phyloP scores from a whole-genome alignment of 2,113 vertebrate genomes.

The Enhydra lutris region DNA sequence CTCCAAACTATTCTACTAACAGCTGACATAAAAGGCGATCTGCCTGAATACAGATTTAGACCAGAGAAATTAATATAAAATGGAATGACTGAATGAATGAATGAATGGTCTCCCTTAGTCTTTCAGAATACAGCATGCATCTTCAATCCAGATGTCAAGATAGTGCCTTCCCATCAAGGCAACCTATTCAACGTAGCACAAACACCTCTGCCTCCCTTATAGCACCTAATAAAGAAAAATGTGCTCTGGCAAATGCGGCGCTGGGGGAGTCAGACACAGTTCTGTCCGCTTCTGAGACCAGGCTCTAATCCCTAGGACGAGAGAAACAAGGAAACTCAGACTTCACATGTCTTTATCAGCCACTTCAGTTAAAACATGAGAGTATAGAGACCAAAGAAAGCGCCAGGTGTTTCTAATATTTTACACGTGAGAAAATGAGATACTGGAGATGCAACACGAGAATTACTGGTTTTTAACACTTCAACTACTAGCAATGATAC shows the following conservation, averaged over 20 bases:
- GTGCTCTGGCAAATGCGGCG: not conserved
- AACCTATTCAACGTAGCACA: not conserved
- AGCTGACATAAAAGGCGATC: not conserved
- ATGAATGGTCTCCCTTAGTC: not conserved
- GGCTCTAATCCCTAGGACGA: not conserved
- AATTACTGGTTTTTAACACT: not conserved
- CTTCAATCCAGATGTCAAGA: not conserved
- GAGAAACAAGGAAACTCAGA: not conserved
- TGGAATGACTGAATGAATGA: not conserved
- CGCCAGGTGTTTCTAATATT: not conserved
- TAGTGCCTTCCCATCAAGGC: not conserved
- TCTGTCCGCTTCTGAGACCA: not conserved
- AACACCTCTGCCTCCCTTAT: not conserved
- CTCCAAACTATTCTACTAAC: not conserved
- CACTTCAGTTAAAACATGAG: not conserved
- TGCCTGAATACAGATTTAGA: not conserved
- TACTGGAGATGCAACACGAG: not conserved
- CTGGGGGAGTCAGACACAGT: not conserved
- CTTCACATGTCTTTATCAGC: not conserved
- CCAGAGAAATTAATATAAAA: not conserved
- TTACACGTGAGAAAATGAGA: not conserved
- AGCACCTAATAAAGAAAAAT: not conserved
- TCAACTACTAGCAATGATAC: not conserved
- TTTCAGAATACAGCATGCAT: not conserved
- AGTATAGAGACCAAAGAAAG: not conserved